Percentiles rank a stretch among this genome's conserved stretches.
These are phyloP conservation scores for Thalassarche chlororhynchos DNA, from an alignment of 2,113 vertebrate species.

Conservation along the genomic window DNA sequence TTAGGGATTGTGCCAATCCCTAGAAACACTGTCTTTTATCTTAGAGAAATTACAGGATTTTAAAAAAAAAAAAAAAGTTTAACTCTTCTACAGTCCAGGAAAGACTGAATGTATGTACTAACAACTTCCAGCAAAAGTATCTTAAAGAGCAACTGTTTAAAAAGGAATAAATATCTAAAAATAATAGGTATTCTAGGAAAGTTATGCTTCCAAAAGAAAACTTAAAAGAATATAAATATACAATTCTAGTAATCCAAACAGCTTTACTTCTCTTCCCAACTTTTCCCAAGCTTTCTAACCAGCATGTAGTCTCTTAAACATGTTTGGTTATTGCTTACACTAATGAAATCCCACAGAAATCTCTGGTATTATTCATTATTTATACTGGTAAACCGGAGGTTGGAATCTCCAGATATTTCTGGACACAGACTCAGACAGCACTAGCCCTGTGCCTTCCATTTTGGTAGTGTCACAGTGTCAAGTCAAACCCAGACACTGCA, in stretches of 20 bases:
- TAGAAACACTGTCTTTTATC: background rate
- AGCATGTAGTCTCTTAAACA: background rate
- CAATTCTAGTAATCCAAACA: background rate
- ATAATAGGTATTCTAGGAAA: background rate
- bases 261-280: background rate
- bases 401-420: background rate
- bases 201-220: background rate
- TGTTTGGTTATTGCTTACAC: background rate
- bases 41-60: background rate
- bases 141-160: background rate
- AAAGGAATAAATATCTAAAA: slow-evolving; percentile 5
- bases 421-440: background rate
- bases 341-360: background rate
- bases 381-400: background rate
- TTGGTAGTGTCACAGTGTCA: background rate
- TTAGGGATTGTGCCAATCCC: background rate
- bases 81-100: background rate
- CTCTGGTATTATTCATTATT: background rate
- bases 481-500: background rate
- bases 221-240: background rate
- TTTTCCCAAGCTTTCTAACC: slow-evolving; percentile 7
- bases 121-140: background rate
- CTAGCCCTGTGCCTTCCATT: background rate
- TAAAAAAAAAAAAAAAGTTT: background rate
- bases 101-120: background rate